A percentile compares a stretch with the other conserved stretches of the same genome.
Evolutionary conservation across 2,888 invertebrate species (phyloP).

Genomic region (Epistrophe grossulariae): DNA sequence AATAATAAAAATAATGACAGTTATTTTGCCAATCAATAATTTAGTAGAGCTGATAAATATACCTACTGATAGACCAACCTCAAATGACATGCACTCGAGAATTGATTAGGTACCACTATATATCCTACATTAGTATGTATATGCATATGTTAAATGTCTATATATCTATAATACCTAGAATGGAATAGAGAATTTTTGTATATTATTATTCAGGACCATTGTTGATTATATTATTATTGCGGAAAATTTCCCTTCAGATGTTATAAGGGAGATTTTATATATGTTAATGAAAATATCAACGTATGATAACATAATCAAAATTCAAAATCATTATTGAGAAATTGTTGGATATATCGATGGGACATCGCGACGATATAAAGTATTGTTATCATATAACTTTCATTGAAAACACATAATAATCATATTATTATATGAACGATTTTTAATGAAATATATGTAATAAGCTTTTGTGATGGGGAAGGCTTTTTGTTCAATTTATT

Average conservation of each 20-base stretch:
- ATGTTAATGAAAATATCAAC: conserved; percentile 22
- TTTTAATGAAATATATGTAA: no score
- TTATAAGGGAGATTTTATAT: background rate
- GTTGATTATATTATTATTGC: background rate
- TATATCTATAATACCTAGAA: background rate
- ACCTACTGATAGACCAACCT: conserved; percentile 1
- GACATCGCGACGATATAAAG: background rate
- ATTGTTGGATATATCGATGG: background rate
- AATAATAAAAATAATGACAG: conserved; percentile 34
- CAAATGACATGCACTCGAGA: conserved; percentile 20
- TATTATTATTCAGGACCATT: conserved; percentile 37
- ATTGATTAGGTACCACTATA: conserved; percentile 16
- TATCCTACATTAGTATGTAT: no score
- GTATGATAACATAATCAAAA: conserved; percentile 11
- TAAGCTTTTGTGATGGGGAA: no score
- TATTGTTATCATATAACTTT: background rate
- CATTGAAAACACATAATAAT: background rate
- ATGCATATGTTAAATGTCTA: background rate
- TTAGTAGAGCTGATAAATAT: conserved; percentile 19
- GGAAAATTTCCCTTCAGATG: background rate
- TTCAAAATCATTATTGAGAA: background rate
- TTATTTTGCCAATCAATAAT: conserved; percentile 39
- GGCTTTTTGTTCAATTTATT: no score
- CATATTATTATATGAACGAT: no score
- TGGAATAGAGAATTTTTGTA: background rate